Base-by-base conservation (phyloP, 2,113 vertebrate genomes). In the Melanocharis versteri region DNA sequence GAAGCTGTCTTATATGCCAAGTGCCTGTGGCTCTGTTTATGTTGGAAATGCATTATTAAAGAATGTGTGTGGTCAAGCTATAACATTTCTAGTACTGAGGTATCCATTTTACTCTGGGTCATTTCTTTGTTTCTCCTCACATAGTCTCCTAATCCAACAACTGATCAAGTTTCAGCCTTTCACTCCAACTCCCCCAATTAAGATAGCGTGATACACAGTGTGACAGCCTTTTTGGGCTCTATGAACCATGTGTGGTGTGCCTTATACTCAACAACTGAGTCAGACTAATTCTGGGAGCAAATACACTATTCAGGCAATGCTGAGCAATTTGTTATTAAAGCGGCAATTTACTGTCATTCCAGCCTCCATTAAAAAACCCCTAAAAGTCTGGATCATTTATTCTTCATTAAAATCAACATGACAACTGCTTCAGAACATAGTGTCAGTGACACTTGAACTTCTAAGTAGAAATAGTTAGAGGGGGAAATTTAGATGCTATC, bases 21-120 rank as follows among this genome's bases (percentile, higher is more conserved):
- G 91, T 94, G 91, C 87, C 84, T 96, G 77, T 96, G 91, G 87
- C 94, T 94, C 83, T 96, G 96, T 96, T 97, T 97, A 96, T 89
- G 72, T 94, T 96, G 86, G 94, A 96, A 96, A 95, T 89, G 71
- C 90, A 96, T 92, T 96, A 96, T 96, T 97, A 90, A 96, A 87
- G 96, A 95, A 93, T 87, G 93, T 96, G 96, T 96, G 96, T 97
- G 96, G 96, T 94, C 94, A 96, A 92, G 80, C 83, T 94, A 90
- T 78, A 92, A 90, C 89, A 71, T 94, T 94, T 95, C 90, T 79
- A 23, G 44, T 81, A 82, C 83, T 39, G 68, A 66, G 69, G 68
- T 91, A 90, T 93, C 77, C 92, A 57, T 96, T 95, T 96, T 92
- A 90, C 85, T 81, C 57, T 39, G 71, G 86, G 69, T 86, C 85